Conservation (phyloP, 2,888 invertebrate genomes). For the Pemphredon lugubris region DNA sequence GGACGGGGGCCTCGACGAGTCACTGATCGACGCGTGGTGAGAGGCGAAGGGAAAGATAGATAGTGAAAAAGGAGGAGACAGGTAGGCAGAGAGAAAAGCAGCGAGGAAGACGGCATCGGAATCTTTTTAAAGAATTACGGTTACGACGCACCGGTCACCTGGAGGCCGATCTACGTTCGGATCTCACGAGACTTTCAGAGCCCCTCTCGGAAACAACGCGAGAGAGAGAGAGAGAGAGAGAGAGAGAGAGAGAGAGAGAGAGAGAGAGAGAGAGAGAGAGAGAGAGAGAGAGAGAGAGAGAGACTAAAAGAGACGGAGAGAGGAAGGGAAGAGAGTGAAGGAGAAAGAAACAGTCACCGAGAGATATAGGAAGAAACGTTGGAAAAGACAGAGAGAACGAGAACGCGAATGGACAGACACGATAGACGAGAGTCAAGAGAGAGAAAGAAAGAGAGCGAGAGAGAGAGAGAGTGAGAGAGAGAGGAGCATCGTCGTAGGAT, state of each 20-base stretch:
- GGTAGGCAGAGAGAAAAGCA: constrained; percentile 7
- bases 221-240: constrained; percentile 26
- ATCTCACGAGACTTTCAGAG: constrained; percentile 43
- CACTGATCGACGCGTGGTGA: constrained; percentile 16
- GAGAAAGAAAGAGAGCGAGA: neutral
- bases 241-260: constrained; percentile 18
- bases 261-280: constrained; percentile 24
- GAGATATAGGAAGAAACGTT: constrained; percentile 2
- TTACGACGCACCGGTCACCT: constrained; percentile 48
- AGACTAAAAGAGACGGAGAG: constrained; percentile 24
- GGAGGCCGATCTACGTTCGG: constrained; percentile 35
- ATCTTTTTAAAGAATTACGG: constrained; percentile 53
- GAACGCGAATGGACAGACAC: neutral
- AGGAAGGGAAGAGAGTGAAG: constrained; percentile 24
- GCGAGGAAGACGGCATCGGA: constrained; percentile 15
- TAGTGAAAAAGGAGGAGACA: constrained; percentile 5
- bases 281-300: constrained; percentile 14
- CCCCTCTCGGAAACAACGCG: constrained; percentile 8
- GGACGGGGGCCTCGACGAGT: constrained; percentile 4
- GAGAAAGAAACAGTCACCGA: neutral
- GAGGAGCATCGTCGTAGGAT: constrained; percentile 43
- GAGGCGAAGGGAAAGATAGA: constrained; percentile 7
- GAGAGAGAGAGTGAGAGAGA: neutral
- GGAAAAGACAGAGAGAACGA: neutral
- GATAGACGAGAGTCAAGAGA: too few species aligned